Percentiles rank a stretch among this genome's conserved stretches.
These are phyloP conservation scores for Bubo scandiacus DNA, from an alignment of 2,113 vertebrate genomes.

Conservation along the genomic window DNA sequence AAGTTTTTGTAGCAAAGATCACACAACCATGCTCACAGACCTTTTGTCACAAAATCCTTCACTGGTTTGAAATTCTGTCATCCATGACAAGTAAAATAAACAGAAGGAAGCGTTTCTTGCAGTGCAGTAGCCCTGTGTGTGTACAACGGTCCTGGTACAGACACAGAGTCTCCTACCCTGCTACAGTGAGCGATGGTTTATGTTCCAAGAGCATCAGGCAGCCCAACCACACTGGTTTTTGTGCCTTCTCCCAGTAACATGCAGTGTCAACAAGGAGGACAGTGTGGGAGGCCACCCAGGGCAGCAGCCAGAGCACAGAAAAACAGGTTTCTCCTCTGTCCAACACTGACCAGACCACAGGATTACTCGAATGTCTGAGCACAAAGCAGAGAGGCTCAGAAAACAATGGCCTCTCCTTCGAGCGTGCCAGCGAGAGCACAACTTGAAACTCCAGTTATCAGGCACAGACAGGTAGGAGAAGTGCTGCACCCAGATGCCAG, in stretches of 20 bases:
- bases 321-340: neutral
- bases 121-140: neutral
- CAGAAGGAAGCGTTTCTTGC: neutral
- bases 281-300: neutral
- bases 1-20: neutral
- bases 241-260: neutral
- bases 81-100: neutral
- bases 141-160: neutral
- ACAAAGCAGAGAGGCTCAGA: neutral
- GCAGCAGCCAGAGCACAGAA: neutral
- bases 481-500: neutral
- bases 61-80: neutral
- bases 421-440: neutral
- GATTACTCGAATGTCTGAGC: neutral
- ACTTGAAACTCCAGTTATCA: neutral
- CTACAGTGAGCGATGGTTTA: rapidly evolving
- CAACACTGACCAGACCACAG: neutral
- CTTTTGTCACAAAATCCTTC: neutral
- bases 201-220: neutral
- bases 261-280: neutral
- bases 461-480: neutral
- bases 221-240: rapidly evolving
- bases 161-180: neutral
- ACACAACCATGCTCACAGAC: rapidly evolving
- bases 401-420: neutral